These are phyloP conservation scores for Gavialis gangeticus DNA, from an alignment of 2,113 vertebrate genomes.

Conservation along the genomic window DNA sequence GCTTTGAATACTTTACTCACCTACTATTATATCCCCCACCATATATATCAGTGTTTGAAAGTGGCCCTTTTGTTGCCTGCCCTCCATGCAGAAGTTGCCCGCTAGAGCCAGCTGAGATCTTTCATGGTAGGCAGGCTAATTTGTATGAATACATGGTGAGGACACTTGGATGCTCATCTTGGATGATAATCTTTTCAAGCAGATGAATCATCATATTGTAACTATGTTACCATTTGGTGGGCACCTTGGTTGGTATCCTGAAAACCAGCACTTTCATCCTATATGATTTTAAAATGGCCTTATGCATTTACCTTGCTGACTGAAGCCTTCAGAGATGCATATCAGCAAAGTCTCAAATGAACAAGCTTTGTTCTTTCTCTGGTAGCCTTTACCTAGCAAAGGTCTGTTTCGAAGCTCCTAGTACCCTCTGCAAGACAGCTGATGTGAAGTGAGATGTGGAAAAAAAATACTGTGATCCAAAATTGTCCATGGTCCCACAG, in stretches of 20 bases:
- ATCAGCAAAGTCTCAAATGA: background rate
- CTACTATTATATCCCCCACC: background rate
- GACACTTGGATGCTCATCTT: slow-evolving; percentile 9
- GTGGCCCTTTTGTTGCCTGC: slow-evolving; percentile 8
- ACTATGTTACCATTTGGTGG: slow-evolving; percentile 7
- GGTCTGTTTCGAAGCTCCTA: background rate
- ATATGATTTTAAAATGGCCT: background rate
- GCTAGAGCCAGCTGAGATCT: background rate
- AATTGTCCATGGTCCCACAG: background rate
- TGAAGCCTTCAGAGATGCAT: background rate
- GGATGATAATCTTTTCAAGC: slow-evolving; percentile 18
- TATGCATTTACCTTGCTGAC: background rate
- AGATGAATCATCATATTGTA: slow-evolving; percentile 55
- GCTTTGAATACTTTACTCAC: slow-evolving; percentile 5
- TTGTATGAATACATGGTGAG: slow-evolving; percentile 28
- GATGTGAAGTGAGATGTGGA: background rate
- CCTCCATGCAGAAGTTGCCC: background rate
- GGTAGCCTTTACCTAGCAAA: background rate
- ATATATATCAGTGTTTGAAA: slow-evolving; percentile 10
- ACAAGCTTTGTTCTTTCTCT: background rate
- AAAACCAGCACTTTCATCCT: background rate
- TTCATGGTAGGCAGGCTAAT: slow-evolving; percentile 5
- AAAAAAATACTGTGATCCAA: background rate
- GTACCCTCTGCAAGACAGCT: slow-evolving; percentile 17
- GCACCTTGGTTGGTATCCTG: background rate